Percentiles rank a stretch among this genome's conserved stretches.
Conservation (phyloP, 2,113 vertebrate genomes). For the Gorsachius goisagi region DNA sequence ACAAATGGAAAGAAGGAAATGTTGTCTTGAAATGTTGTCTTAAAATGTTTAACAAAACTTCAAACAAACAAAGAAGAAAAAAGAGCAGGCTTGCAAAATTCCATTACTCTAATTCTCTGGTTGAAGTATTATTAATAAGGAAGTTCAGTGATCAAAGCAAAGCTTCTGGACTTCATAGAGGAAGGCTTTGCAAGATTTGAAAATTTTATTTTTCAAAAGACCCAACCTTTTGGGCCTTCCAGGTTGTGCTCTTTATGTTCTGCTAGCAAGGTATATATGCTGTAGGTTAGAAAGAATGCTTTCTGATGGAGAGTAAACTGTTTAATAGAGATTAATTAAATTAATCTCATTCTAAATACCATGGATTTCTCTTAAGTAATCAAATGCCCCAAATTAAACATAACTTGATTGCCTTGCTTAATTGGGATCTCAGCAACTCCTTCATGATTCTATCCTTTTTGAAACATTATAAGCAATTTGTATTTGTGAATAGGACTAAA, state of each 20-base stretch:
- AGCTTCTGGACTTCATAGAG: neutral
- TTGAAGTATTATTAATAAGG: neutral
- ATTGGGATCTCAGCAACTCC: neutral
- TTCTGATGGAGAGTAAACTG: neutral
- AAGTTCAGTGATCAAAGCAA: neutral
- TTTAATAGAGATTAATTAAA: neutral
- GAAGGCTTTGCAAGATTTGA: neutral
- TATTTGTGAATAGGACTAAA: conserved; percentile 15
- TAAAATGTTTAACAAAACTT: neutral
- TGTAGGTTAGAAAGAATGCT: neutral
- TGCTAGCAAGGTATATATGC: neutral
- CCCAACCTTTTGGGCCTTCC: neutral
- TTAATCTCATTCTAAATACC: neutral
- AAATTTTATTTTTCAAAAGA: neutral
- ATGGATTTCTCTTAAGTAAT: neutral
- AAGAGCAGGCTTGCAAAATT: neutral
- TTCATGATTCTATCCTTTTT: neutral
- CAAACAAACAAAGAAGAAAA: neutral
- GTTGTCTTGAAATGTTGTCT: neutral
- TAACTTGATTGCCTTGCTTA: neutral
- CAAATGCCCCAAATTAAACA: neutral
- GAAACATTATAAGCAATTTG: neutral
- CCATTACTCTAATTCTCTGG: neutral
- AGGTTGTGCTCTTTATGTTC: neutral
- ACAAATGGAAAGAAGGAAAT: neutral